These are phyloP conservation scores for Neolamprologus falcicula DNA, from an alignment of 2,113 vertebrate species.

Conservation along the genomic window DNA sequence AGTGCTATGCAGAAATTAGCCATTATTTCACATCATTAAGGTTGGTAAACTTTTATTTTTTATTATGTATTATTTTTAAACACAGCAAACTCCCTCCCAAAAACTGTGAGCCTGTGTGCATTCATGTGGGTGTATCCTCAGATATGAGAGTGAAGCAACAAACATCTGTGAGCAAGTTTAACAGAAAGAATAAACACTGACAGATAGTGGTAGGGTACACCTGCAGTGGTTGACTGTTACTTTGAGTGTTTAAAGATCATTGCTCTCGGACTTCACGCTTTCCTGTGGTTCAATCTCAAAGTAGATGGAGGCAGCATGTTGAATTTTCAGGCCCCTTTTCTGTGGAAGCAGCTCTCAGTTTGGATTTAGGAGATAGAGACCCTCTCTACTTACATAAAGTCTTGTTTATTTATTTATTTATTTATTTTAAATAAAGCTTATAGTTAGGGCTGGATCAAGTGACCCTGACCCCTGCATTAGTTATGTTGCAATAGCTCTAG, in stretches of 20 bases:
- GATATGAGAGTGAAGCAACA: not conserved
- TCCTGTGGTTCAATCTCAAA: not conserved
- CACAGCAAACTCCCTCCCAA: not conserved
- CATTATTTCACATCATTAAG: constrained; percentile 28
- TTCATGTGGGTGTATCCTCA: not conserved
- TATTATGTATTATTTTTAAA: not conserved
- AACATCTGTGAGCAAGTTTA: not conserved
- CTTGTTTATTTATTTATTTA: not conserved
- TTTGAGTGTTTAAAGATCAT: not conserved
- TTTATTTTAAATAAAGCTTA: not conserved
- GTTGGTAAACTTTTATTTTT: not conserved
- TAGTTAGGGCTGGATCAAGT: not conserved
- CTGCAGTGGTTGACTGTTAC: not conserved
- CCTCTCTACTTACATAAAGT: not conserved
- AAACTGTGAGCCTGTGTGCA: not conserved
- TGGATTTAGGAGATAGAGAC: not conserved
- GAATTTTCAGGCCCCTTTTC: not conserved
- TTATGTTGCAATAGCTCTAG: not conserved
- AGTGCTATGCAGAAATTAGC: not conserved
- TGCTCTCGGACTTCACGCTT: not conserved
- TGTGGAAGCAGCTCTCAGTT: not conserved
- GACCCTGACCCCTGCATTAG: not conserved
- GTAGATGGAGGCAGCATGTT: not conserved
- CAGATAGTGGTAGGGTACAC: not conserved
- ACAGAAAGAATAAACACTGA: not conserved